Evolutionary conservation across 2,888 invertebrate species (phyloP).

Genomic region (Harmothoe impar): DNA sequence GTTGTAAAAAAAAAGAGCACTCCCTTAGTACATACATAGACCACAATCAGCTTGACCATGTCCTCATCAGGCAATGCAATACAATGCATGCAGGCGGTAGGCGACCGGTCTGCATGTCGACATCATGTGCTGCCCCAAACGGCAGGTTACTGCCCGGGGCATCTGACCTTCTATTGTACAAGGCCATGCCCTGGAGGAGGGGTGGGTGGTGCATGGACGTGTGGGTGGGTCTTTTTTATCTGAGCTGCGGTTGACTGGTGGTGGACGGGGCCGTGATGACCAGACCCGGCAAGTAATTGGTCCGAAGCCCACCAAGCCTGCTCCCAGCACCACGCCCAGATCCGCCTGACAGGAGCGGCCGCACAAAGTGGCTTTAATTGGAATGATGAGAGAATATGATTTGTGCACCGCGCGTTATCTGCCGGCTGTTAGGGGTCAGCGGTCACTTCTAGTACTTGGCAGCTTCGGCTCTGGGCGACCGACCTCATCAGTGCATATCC

Average conservation of each 20-base stretch:
- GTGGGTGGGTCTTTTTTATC: neutral
- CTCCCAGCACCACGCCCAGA: neutral
- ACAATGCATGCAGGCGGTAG: too few relatives aligned
- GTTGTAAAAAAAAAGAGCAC: too few relatives aligned
- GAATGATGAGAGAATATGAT: conserved; percentile 56
- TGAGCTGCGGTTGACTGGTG: conserved; percentile 3
- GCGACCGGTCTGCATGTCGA: neutral
- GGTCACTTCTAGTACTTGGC: conserved; percentile 11
- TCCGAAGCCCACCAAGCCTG: neutral
- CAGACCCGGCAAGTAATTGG: neutral
- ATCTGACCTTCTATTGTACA: conserved; percentile 6
- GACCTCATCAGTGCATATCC: too few relatives aligned
- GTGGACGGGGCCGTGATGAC: neutral
- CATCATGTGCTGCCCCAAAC: neutral
- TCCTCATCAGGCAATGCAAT: neutral
- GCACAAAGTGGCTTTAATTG: neutral
- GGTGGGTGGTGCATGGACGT: neutral
- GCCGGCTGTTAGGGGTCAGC: conserved; percentile 26
- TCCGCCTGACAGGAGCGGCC: neutral
- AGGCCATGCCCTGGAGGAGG: conserved; percentile 38
- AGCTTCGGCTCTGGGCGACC: neutral
- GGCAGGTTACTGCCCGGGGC: neutral
- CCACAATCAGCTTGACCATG: too few relatives aligned
- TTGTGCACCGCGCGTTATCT: conserved; percentile 36
- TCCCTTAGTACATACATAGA: too few relatives aligned